phyloP scores from a whole-genome alignment of 2,888 invertebrate genomes.

The Caenorhabditis afra region DNA sequence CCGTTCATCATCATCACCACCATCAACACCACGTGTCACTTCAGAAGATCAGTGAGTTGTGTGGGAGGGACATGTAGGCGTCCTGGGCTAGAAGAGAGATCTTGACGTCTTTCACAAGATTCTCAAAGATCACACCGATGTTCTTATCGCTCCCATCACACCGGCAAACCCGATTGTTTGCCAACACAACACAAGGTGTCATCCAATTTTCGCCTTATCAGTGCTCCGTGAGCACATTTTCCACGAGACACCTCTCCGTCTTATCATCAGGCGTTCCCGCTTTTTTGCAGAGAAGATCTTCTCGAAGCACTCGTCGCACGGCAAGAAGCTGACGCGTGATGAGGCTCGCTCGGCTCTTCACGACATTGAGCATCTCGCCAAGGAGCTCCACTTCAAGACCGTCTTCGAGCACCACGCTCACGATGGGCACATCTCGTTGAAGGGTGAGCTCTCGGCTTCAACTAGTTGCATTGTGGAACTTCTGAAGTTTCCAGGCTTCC shows the following conservation, averaged over 20 bases:
- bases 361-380: conserved; percentile 52
- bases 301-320: conserved; percentile 52
- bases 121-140: background rate
- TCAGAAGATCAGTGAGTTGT: conserved; percentile 57
- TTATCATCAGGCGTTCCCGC: background rate
- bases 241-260: conserved; percentile 6
- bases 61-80: no score
- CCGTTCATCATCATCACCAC: conserved; percentile 56
- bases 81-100: no score
- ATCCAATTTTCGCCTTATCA: background rate
- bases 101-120: background rate
- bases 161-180: conserved; percentile 13
- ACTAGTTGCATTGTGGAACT: background rate
- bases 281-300: conserved; percentile 51
- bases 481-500: conserved; percentile 26
- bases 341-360: conserved; percentile 54
- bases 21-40: conserved; percentile 47
- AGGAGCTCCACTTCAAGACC: conserved; percentile 46
- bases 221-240: no score
- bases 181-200: conserved; percentile 33
- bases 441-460: conserved; percentile 21
- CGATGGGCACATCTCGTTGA: conserved; percentile 43
- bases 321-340: conserved; percentile 38
- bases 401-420: conserved; percentile 38
- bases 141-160: background rate